Evolutionary conservation across 2,113 vertebrate genomes (phyloP).

Genomic region (Empidonax alnorum): DNA sequence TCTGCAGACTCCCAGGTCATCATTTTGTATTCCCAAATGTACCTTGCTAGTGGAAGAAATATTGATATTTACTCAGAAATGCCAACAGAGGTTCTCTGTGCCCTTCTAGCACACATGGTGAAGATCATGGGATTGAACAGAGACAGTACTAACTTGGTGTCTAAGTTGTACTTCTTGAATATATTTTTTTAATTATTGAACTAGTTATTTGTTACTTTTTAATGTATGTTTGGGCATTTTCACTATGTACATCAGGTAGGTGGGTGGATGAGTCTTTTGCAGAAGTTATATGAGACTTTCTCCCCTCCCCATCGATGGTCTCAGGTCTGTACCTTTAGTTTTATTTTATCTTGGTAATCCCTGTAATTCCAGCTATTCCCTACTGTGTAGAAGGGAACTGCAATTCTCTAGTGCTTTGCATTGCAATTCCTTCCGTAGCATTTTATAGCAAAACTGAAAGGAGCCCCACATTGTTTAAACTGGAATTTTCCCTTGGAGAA

Average conservation of each 20-base stretch:
- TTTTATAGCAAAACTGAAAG: not conserved
- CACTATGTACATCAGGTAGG: not conserved
- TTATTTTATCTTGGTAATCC: not conserved
- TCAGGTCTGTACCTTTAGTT: not conserved
- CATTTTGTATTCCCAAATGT: not conserved
- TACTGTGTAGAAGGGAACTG: not conserved
- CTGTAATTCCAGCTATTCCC: not conserved
- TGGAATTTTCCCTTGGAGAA: not conserved
- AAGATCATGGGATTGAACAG: not conserved
- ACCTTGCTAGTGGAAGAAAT: not conserved
- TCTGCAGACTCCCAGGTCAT: not conserved
- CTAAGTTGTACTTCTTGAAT: not conserved
- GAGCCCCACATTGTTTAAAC: not conserved
- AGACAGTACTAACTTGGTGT: not conserved
- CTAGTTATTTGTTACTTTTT: not conserved
- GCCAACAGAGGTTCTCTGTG: not conserved
- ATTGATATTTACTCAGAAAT: constrained; percentile 4
- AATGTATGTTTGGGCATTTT: not conserved
- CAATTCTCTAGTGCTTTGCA: not conserved
- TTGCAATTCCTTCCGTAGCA: not conserved
- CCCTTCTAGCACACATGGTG: not conserved
- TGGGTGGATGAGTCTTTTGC: not conserved
- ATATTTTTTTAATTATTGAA: not conserved
- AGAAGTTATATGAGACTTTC: not conserved
- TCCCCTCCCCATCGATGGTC: not conserved